Base-by-base conservation (phyloP, 2,113 vertebrate genomes). In the Callipepla squamata region DNA sequence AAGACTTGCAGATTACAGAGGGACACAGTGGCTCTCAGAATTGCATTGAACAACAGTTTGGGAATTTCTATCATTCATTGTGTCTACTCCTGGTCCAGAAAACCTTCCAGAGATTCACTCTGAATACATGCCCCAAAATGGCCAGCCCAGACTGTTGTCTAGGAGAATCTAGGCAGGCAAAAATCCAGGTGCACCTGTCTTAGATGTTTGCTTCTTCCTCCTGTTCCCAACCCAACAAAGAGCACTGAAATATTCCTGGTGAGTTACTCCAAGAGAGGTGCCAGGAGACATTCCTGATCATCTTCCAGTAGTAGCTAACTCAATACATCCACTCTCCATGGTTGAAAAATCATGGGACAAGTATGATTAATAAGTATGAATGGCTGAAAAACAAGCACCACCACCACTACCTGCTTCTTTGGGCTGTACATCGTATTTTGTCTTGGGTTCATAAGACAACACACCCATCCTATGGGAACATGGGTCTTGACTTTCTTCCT, bases 1-100 rank as follows among this genome's bases (percentile, higher is more conserved):
- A 16, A 81, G 74, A 58, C 12, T 62, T 13, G 2, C 18, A 87
- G 32, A 78, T 34, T 68, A 76, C 18, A 72, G 58, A 79, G 32
- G 2, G 6, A 5, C 0, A 0, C n/a, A 15, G 12, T 53, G 22
- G n/a, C 4, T 75, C 2, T 32, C 26, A 23, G 50, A 68, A 70
- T 0, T 47, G 28, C 6, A 7, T 42, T 58, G 55, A 81, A 48
- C 18, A 72, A 15, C 48, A 69, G 14, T 38, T n/a, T 63, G 19
- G n/a, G 22, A 9, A 36, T 7, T 2, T 78, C 20, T 9, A 13
- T 32, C 34, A 38, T 57, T 42, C 10, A 77, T 61, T 79, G 81
- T 84, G 28, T 11, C 36, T 69, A 59, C 17, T 73, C 30, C 45
- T 53, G 7, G 15, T 22, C 26, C 50, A 86, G 42, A 47, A 83